phyloP scores from a whole-genome alignment of 1,140 invertebrate species.

The Eumaeus atala region DNA sequence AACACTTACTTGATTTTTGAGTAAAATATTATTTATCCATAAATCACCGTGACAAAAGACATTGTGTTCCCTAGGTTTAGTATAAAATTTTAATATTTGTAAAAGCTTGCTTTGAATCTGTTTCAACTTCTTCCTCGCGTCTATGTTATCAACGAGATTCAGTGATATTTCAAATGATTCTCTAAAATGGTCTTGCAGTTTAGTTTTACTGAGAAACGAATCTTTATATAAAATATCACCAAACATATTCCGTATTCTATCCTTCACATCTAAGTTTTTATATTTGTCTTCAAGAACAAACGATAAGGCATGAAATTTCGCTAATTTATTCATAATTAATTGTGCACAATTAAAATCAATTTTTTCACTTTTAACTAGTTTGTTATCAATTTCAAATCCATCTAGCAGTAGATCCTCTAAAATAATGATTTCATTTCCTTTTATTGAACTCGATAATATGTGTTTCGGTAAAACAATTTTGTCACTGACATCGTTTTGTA shows the following conservation, averaged over 20 bases:
- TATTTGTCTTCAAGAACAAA: slow-evolving; percentile 39
- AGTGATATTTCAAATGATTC: slow-evolving; percentile 55
- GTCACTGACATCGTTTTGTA: slow-evolving; percentile 37
- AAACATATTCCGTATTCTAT: slow-evolving; percentile 32
- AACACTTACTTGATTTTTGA: slow-evolving; percentile 43
- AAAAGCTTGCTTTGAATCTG: slow-evolving; percentile 36
- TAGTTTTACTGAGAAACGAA: slow-evolving; percentile 50
- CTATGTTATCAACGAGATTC: slow-evolving; percentile 34
- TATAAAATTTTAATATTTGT: slow-evolving; percentile 40
- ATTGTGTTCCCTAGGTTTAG: slow-evolving; percentile 36
- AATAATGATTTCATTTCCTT: slow-evolving; percentile 52
- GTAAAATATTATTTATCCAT: slow-evolving; percentile 62
- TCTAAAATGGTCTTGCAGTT: slow-evolving; percentile 47
- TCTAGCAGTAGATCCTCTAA: slow-evolving; percentile 43
- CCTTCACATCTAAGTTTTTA: slow-evolving; percentile 20
- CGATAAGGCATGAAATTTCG: slow-evolving; percentile 56
- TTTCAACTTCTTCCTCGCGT: slow-evolving; percentile 39
- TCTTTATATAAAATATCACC: slow-evolving; percentile 48
- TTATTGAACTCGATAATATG: slow-evolving; percentile 37
- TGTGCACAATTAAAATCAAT: slow-evolving; percentile 34
- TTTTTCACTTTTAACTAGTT: slow-evolving; percentile 33
- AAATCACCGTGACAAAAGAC: slow-evolving; percentile 63
- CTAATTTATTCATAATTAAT: slow-evolving; percentile 45
- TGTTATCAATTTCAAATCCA: slow-evolving; percentile 42
- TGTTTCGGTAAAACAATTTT: slow-evolving; percentile 42